phyloP scores from a whole-genome alignment of 2,113 vertebrate species.

The Emydocephalus ijimae region DNA sequence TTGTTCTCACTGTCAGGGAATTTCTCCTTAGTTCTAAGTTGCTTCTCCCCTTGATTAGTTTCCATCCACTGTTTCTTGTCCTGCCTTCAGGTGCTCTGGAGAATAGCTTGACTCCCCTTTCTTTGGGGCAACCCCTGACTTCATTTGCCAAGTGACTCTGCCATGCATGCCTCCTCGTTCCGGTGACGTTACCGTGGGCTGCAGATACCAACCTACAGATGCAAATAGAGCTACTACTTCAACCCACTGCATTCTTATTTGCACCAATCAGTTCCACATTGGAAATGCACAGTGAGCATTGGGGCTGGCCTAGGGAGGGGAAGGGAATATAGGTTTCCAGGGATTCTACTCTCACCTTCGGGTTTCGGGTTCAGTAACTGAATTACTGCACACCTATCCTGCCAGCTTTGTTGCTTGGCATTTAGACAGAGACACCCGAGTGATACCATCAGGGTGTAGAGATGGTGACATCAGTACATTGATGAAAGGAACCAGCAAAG shows the following conservation, averaged over 20 bases:
- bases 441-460: not conserved
- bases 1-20: no score
- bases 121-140: no score
- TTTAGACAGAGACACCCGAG: not conserved
- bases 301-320: not conserved
- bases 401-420: not conserved
- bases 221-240: not conserved
- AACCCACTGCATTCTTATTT: not conserved
- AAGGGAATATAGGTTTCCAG: not conserved
- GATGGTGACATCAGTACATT: not conserved
- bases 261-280: not conserved
- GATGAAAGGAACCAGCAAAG: no score
- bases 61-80: no score
- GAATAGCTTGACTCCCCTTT: no score
- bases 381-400: not conserved
- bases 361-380: not conserved
- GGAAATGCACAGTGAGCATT: not conserved
- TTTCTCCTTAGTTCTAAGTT: no score
- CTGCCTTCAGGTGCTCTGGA: no score
- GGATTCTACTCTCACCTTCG: not conserved
- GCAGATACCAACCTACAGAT: not conserved
- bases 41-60: no score
- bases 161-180: not conserved
- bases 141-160: not conserved
- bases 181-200: not conserved